These are phyloP conservation scores for Parelbella ahira DNA, from an alignment of 2,888 invertebrate genomes.

Conservation along the genomic window DNA sequence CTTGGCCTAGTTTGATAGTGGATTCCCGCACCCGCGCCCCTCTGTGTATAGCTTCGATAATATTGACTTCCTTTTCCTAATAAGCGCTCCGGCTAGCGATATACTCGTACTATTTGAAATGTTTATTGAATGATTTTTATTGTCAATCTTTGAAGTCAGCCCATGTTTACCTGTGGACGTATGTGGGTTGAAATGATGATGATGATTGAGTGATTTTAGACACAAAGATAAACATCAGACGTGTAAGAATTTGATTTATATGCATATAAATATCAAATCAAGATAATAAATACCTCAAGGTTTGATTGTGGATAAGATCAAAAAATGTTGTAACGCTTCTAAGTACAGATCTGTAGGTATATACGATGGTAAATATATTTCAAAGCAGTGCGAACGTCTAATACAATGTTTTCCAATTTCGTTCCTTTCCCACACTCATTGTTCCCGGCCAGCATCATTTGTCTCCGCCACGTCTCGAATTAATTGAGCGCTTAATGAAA, in stretches of 20 bases:
- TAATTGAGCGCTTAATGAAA: conserved; percentile 20
- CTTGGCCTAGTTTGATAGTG: conserved; percentile 68
- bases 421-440: conserved; percentile 14
- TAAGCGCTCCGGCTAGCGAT: background rate
- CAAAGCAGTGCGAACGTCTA: too few species aligned
- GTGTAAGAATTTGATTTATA: background rate
- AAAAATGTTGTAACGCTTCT: too few species aligned
- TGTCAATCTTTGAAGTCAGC: too few species aligned
- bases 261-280: too few species aligned
- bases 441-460: conserved; percentile 4
- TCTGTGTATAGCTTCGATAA: conserved; percentile 45
- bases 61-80: conserved; percentile 52
- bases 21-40: conserved; percentile 37
- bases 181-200: too few species aligned
- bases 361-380: too few species aligned
- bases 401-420: background rate
- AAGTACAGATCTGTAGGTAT: too few species aligned
- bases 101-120: too few species aligned
- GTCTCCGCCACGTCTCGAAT: conserved; percentile 10
- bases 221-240: too few species aligned
- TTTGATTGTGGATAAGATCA: background rate
- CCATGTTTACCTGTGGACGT: too few species aligned
- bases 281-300: background rate
- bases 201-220: too few species aligned
- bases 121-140: too few species aligned